Evolutionary conservation across 2,888 invertebrate species (phyloP), one percentile per base, ranked within the genome.

Genomic region (Netelia virgata): DNA sequence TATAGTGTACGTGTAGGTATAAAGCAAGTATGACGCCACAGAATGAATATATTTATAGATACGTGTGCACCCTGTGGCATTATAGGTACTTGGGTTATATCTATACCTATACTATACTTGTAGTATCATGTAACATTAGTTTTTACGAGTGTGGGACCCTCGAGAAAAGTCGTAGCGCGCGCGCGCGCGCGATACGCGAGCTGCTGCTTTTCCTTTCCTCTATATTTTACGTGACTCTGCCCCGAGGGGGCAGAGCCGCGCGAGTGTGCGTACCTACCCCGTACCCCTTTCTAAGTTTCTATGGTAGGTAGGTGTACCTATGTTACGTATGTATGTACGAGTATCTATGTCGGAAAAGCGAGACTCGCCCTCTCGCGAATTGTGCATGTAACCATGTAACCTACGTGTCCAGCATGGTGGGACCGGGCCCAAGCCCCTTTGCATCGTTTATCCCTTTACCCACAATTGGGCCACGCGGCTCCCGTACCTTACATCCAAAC

Each of bases 101-200:
- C 6, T 74, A 41, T 61, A 53, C 55, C 20, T 55, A 70, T 50
- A 36, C 41, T 50, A 41, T 68, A 74, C 73, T n/a, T n/a, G 73
- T 50, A 68, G 53, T 81, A 82, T 85, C 76, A 47, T 84, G 84
- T 85, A 83, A 85, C 88, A 87, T 90, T 90, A 89, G 88, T 89
- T 90, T 90, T 90, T 90, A 90, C 88, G 89, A 89, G 84, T 86
- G 90, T 86, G 73, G 83, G 86, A 88, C 88, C 88, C 90, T 64
- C 75, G 90, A 88, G 90, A 88, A 87, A 87, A 88, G 86, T 88
- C 87, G 86, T 86, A 87, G 86, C 43, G n/a, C n/a, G n/a, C n/a
- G n/a, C n/a, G n/a, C n/a, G n/a, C n/a, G n/a, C n/a, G 81, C 76
- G 84, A 78, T 85, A 68, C 86, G 69, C 57, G 43, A 61, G 82